These are phyloP conservation scores for Amphipyra tragopoginis DNA, from an alignment of 2,888 invertebrate genomes.

Conservation along the genomic window DNA sequence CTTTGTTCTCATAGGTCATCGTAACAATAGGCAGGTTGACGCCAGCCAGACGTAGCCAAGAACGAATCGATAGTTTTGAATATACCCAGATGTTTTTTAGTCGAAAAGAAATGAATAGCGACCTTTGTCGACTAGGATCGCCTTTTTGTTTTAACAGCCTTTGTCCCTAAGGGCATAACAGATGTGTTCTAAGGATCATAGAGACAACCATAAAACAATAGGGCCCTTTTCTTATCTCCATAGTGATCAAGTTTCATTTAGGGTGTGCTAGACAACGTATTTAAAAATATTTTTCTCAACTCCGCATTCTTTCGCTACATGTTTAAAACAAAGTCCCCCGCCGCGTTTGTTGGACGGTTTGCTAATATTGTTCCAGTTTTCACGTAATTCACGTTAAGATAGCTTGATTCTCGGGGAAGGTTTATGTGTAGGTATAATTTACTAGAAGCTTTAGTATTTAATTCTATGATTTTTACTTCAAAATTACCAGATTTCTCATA, in stretches of 20 bases:
- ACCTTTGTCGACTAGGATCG: constrained; percentile 3
- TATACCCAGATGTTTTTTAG: constrained; percentile 8
- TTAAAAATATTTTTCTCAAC: too few relatives aligned
- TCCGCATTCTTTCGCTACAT: too few relatives aligned
- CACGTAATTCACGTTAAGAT: too few relatives aligned
- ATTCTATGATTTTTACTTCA: too few relatives aligned
- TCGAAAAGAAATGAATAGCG: constrained; percentile 4
- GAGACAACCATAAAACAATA: background rate
- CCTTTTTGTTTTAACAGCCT: constrained; percentile 13
- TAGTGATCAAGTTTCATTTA: constrained; percentile 3
- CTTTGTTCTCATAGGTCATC: constrained; percentile 44
- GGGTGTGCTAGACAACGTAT: constrained; percentile 3
- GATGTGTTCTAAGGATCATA: background rate
- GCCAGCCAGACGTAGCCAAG: constrained; percentile 10
- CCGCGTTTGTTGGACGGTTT: too few relatives aligned
- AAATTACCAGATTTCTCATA: too few relatives aligned
- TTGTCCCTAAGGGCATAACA: background rate
- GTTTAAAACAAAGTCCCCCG: too few relatives aligned
- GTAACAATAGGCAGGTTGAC: constrained; percentile 35
- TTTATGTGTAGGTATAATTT: too few relatives aligned
- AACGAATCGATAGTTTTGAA: constrained; percentile 9
- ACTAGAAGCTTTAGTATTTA: too few relatives aligned
- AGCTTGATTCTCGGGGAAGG: too few relatives aligned
- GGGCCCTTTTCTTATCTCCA: constrained; percentile 4
- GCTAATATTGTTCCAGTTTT: too few relatives aligned